Conservation (phyloP, 2,113 vertebrate genomes). For the Kobus ellipsiprymnus region DNA sequence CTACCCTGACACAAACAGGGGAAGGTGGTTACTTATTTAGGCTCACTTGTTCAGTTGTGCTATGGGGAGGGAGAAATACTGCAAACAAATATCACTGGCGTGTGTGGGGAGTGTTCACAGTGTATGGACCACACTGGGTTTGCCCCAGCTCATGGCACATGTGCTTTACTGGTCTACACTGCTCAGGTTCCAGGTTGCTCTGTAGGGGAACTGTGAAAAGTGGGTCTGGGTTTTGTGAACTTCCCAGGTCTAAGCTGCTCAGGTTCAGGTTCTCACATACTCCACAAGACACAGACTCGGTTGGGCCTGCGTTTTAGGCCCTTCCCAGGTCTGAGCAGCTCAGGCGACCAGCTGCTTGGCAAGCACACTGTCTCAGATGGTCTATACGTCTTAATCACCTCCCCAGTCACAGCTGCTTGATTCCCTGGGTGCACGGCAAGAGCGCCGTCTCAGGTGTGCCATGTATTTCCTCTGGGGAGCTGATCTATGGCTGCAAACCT, state of each 20-base stretch:
- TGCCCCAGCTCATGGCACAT: not conserved
- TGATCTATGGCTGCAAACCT: not conserved
- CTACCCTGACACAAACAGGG: not conserved
- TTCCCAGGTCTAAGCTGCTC: not conserved
- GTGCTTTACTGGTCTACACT: not conserved
- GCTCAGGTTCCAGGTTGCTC: not conserved
- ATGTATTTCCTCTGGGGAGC: not conserved
- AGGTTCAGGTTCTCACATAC: not conserved
- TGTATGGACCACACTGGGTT: not conserved
- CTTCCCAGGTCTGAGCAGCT: not conserved
- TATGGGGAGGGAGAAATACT: not conserved
- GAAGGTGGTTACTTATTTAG: not conserved
- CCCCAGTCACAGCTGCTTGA: rapidly evolving
- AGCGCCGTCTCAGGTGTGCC: rapidly evolving
- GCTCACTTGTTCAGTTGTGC: not conserved
- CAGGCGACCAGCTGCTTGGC: not conserved
- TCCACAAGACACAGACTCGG: not conserved
- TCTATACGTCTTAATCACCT: not conserved
- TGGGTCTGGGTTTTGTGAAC: not conserved
- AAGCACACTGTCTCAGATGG: not conserved
- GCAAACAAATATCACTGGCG: not conserved
- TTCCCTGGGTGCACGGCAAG: not conserved
- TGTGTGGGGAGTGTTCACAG: not conserved
- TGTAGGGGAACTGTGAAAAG: not conserved
- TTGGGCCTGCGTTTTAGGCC: rapidly evolving